Evolutionary conservation across 2,888 invertebrate genomes (phyloP), one percentile per base, ranked within the genome.

Genomic region (Koerneria pararmatus): DNA sequence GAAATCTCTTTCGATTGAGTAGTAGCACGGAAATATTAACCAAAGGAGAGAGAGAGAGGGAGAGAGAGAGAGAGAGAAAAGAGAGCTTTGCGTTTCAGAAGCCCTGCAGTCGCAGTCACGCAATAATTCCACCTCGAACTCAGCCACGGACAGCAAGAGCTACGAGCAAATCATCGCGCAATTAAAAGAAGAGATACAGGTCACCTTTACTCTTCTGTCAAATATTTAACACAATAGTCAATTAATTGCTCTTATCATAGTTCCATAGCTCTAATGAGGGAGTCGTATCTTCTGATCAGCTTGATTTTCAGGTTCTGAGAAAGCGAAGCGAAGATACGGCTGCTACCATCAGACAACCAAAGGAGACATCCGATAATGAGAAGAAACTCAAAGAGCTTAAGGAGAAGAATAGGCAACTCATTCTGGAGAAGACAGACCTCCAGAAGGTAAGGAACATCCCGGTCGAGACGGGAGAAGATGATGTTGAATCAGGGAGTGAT

Each of bases 351-450:
- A n/a, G n/a, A n/a, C n/a, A n/a, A n/a, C n/a, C n/a, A n/a, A n/a
- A n/a, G n/a, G n/a, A n/a, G n/a, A n/a, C n/a, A n/a, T n/a, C n/a
- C n/a, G n/a, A n/a, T n/a, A n/a, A 83, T 48, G 79, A 84, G 66
- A 83, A 82, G 68, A 80, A 85, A 64, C 81, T 84, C 56, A 84
- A 84, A 65, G 85, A 83, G 51, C 61, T 78, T 62, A 80, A 82
- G 67, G 79, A 78, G 37, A 77, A 80, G 64, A 80, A 80, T 56
- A 71, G 75, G 24, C 78, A 79, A 35, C 68, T 83, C 41, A 75
- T 80, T 15, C 66, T 79, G 71, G 82, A 86, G 69, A 82, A 84
- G 60, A 82, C 84, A 60, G 83, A 83, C 24, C 74, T 86, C 62
- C 84, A 84, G 70, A 77, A 83, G 75, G 83, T 83, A 51, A 76